Conservation (phyloP, 2,797 vertebrate species). For the Nyctalus aviator region DNA sequence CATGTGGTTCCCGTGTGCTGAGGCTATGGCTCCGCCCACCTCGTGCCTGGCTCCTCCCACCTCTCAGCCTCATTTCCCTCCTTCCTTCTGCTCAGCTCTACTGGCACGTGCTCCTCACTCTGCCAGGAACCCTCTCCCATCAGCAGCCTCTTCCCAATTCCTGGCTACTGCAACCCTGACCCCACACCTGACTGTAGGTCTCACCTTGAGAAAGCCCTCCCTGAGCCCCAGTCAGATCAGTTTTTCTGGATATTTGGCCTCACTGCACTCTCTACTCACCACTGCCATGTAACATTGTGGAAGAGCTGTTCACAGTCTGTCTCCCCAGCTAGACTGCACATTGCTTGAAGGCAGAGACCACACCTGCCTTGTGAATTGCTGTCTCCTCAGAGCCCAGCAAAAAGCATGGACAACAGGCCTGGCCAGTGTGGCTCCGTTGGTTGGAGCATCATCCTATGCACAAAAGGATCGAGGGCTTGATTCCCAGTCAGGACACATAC, state of each 20-base stretch:
- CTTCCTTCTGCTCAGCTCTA: background rate
- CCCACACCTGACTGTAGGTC: background rate
- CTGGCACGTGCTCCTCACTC: background rate
- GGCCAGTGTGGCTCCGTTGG: background rate
- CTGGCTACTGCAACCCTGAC: background rate
- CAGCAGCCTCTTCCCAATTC: background rate
- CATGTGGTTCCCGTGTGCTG: background rate
- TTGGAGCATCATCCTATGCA: background rate
- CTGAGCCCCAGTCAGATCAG: background rate
- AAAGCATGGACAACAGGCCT: background rate
- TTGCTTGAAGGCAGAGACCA: constrained; percentile 2
- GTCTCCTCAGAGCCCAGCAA: background rate
- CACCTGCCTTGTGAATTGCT: background rate
- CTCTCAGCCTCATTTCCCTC: background rate
- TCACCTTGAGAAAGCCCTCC: constrained; percentile 45
- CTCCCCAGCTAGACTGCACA: constrained; percentile 9
- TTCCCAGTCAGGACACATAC: background rate
- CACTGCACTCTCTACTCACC: background rate
- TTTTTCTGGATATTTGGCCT: background rate
- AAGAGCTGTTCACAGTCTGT: background rate
- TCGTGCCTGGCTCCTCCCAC: background rate
- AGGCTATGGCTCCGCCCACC: background rate
- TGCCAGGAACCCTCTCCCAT: background rate
- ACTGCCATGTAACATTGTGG: background rate
- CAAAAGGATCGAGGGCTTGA: background rate